phyloP scores from a whole-genome alignment of 2,888 invertebrate species.

The Eupithecia subfuscata region DNA sequence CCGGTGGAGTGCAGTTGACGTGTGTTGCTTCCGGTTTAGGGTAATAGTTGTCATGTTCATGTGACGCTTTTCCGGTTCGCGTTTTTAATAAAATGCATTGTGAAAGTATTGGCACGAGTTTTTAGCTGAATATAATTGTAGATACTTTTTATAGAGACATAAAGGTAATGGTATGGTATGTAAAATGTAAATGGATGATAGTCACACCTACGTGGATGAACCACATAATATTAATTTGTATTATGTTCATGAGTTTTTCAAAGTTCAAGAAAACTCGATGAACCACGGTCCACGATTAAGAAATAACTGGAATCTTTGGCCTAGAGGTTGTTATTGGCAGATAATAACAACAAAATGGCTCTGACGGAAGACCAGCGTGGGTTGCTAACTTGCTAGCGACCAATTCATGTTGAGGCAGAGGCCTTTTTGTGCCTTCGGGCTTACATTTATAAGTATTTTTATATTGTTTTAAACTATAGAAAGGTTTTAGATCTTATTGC shows the following conservation, averaged over 20 bases:
- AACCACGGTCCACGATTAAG: neutral
- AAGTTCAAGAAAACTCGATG: neutral
- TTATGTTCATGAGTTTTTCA: neutral
- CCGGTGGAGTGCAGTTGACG: constrained; percentile 52
- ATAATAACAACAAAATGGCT: too few relatives aligned
- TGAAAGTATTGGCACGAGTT: neutral
- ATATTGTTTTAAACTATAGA: too few relatives aligned
- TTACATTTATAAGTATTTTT: too few relatives aligned
- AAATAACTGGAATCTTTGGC: too few relatives aligned
- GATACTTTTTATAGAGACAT: neutral
- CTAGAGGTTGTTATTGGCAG: too few relatives aligned
- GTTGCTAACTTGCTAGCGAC: too few relatives aligned
- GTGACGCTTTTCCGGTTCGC: constrained; percentile 17
- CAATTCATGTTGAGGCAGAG: too few relatives aligned
- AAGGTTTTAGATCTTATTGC: too few relatives aligned
- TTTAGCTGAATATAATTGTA: neutral
- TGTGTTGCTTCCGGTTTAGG: constrained; percentile 48
- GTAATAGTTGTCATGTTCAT: constrained; percentile 48
- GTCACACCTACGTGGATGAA: neutral
- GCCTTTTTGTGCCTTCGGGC: too few relatives aligned
- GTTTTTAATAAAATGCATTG: constrained; percentile 8
- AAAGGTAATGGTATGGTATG: too few relatives aligned
- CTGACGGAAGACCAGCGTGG: too few relatives aligned
- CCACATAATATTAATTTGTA: neutral
- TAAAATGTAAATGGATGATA: too few relatives aligned